Percentiles rank a stretch among this genome's conserved stretches.
Evolutionary conservation across 2,113 vertebrate genomes (phyloP).

Genomic region (Eonycteris spelaea): DNA sequence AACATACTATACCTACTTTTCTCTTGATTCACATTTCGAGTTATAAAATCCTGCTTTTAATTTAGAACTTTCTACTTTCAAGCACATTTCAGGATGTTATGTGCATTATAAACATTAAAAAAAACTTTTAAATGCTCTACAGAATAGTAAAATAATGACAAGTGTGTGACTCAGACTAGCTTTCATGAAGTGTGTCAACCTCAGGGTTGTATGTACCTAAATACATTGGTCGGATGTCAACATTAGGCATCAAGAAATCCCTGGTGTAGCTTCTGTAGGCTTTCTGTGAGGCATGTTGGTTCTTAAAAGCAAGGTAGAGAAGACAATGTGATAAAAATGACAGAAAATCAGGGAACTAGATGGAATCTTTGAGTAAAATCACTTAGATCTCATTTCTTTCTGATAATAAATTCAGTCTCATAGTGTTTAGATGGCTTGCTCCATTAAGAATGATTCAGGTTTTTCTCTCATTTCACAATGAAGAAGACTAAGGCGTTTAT

Average conservation of each 20-base stretch:
- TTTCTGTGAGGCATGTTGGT: not conserved
- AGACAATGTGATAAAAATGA: not conserved
- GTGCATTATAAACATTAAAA: no score
- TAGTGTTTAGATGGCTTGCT: not conserved
- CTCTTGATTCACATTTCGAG: not conserved
- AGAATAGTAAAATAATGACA: no score
- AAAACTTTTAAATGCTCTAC: no score
- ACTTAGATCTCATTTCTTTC: not conserved
- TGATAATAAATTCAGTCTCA: not conserved
- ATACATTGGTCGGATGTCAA: no score
- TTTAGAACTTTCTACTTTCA: no score
- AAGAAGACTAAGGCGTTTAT: not conserved
- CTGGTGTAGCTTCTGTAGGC: not conserved
- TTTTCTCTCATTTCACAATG: not conserved
- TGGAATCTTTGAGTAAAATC: not conserved
- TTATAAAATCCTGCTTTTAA: no score
- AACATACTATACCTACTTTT: not conserved
- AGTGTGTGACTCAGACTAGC: no score
- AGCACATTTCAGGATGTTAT: no score
- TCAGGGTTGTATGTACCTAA: no score
- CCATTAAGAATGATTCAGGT: not conserved
- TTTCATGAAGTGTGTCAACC: no score
- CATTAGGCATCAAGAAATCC: not conserved
- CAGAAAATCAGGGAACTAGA: not conserved
- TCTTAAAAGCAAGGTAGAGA: not conserved